A percentile compares a stretch with the other conserved stretches of the same genome.
These are phyloP conservation scores for Galaxea fascicularis DNA, from an alignment of 92 coral and sea anemone genomes.

Conservation along the genomic window DNA sequence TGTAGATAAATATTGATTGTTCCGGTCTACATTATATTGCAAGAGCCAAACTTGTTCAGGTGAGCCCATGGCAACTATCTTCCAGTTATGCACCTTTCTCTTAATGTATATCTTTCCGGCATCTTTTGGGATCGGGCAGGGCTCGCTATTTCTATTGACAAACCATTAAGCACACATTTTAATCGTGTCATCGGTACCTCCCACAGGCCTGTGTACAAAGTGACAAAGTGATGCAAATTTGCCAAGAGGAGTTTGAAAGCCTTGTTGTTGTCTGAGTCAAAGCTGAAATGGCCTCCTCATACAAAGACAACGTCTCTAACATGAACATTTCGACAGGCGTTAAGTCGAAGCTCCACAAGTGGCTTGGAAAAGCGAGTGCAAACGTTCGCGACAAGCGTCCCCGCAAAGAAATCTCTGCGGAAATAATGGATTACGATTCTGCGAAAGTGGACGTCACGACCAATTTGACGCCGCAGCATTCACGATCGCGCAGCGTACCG, in stretches of 20 bases:
- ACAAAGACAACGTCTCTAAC: background rate
- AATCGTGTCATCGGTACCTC: conserved; percentile 40
- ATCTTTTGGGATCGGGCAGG: background rate
- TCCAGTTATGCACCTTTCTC: background rate
- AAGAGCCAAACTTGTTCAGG: too few relatives aligned
- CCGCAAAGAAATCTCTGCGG: conserved; percentile 30
- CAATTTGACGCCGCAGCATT: conserved; percentile 15
- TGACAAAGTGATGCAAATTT: conserved; percentile 42
- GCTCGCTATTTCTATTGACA: conserved; percentile 43
- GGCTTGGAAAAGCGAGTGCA: conserved; percentile 44
- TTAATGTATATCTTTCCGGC: too few relatives aligned
- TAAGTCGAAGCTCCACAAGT: conserved; percentile 44
- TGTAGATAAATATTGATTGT: conserved; percentile 42
- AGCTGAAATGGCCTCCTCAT: conserved; percentile 40
- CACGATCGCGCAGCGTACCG: conserved; percentile 39
- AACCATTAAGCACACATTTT: conserved; percentile 43
- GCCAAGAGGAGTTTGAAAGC: conserved; percentile 8
- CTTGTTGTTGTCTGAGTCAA: conserved; percentile 24
- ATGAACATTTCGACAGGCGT: conserved; percentile 39
- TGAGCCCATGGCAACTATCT: conserved; percentile 14
- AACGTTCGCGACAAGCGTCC: conserved; percentile 38
- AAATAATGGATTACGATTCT: conserved; percentile 18
- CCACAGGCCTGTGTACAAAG: conserved; percentile 48
- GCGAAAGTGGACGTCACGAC: background rate
- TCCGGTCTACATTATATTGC: background rate